Conservation (phyloP, 2,797 vertebrate genomes). For the Acomys russatus region DNA sequence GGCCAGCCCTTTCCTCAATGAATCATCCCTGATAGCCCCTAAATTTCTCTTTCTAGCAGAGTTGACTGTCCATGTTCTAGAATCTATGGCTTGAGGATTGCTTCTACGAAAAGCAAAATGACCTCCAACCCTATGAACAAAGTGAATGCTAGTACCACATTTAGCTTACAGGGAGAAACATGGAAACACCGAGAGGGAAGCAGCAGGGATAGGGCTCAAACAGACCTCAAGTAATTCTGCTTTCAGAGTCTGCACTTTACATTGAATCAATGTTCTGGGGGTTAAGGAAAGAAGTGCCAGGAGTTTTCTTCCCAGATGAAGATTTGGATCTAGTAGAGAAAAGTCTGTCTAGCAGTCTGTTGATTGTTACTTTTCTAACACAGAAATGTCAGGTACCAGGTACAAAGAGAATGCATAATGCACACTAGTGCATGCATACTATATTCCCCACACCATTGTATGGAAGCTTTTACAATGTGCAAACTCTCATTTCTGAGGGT, state of each 20-base stretch:
- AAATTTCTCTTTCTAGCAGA: neutral
- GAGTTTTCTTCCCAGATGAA: slow-evolving; percentile 1
- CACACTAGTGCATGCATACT: neutral
- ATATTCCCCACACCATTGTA: neutral
- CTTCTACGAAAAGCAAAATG: neutral
- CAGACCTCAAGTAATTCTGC: neutral
- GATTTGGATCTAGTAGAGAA: neutral
- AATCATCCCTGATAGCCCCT: neutral
- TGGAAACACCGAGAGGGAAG: neutral
- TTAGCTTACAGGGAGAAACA: slow-evolving; percentile 32
- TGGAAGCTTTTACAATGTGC: neutral
- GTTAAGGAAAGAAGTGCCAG: neutral
- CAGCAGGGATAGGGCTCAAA: neutral
- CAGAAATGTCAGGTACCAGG: neutral
- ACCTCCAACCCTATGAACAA: neutral
- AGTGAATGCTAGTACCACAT: neutral
- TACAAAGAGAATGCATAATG: neutral
- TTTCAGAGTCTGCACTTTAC: neutral
- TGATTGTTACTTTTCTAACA: slow-evolving; percentile 42
- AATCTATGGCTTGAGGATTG: slow-evolving; percentile 19
- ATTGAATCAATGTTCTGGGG: neutral
- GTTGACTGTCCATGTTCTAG: neutral
- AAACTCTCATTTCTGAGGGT: slow-evolving; percentile 18
- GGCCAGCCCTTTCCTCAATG: neutral
- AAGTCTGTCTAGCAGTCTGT: neutral